These are phyloP conservation scores for Pseudomyrmex sp. DNA, from an alignment of 1,140 invertebrate genomes.

Conservation along the genomic window DNA sequence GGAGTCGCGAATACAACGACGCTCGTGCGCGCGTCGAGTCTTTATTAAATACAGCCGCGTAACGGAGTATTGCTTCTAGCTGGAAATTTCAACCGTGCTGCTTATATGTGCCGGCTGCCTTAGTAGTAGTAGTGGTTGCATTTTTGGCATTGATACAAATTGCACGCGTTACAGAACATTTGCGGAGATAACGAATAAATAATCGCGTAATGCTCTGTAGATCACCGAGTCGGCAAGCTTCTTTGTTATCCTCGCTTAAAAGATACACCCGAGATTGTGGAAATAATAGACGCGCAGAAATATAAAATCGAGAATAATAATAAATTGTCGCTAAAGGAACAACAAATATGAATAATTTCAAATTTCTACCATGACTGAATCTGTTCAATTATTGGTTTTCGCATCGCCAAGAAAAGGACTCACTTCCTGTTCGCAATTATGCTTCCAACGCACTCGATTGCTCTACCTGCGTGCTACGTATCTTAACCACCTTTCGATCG, in stretches of 20 bases:
- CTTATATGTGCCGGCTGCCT: no score
- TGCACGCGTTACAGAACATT: conserved; percentile 23
- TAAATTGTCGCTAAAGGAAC: background rate
- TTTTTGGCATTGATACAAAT: conserved; percentile 42
- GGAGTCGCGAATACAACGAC: conserved; percentile 29
- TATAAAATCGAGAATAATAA: background rate
- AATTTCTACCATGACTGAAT: background rate
- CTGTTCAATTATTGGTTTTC: conserved; percentile 2
- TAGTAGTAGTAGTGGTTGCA: background rate
- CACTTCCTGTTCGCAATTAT: background rate
- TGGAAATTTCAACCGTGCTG: conserved; percentile 17
- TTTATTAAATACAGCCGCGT: conserved; percentile 53
- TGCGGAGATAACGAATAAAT: conserved; percentile 26
- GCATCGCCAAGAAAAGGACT: background rate
- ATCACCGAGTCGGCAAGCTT: background rate
- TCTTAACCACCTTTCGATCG: background rate
- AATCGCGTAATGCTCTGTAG: conserved; percentile 19
- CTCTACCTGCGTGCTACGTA: background rate
- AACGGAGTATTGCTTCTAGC: conserved; percentile 38
- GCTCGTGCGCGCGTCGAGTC: conserved; percentile 28
- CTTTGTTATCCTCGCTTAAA: background rate
- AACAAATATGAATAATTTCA: background rate
- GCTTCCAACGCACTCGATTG: background rate
- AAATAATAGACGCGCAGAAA: background rate
- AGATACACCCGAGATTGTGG: background rate